Percentiles rank a stretch among this genome's conserved stretches.
These are phyloP conservation scores for Epinephelus awoara DNA, from an alignment of 2,797 vertebrate genomes.

Conservation along the genomic window DNA sequence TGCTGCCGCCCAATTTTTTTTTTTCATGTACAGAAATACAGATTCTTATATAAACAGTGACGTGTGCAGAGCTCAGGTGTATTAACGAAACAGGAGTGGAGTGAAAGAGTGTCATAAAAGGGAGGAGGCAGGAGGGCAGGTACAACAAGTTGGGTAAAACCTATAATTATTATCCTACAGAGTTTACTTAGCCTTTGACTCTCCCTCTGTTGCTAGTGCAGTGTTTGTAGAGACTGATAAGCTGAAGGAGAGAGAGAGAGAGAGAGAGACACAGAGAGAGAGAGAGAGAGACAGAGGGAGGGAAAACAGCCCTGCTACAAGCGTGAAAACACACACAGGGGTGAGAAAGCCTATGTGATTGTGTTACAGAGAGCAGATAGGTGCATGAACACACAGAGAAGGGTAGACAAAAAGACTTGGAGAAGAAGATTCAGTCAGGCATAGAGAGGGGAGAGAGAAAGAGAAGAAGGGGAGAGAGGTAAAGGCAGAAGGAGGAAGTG, in stretches of 20 bases:
- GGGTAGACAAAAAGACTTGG: neutral
- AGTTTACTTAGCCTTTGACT: conserved; percentile 52
- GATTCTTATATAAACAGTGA: neutral
- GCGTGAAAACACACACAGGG: conserved; percentile 45
- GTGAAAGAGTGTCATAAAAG: neutral
- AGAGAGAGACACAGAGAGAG: neutral
- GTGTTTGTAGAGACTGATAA: conserved; percentile 63
- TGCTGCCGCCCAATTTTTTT: too few relatives aligned
- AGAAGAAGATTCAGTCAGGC: neutral
- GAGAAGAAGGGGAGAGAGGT: neutral
- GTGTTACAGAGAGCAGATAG: conserved; percentile 28
- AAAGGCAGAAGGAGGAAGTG: neutral
- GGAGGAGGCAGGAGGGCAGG: conserved; percentile 39
- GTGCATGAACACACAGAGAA: conserved; percentile 14
- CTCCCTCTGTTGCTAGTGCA: neutral
- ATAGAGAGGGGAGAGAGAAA: neutral
- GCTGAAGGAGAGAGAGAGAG: conserved; percentile 26
- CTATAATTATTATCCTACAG: conserved; percentile 60
- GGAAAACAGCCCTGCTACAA: conserved; percentile 37
- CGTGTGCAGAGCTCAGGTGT: conserved; percentile 15
- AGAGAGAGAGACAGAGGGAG: conserved; percentile 11
- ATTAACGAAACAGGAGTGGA: neutral
- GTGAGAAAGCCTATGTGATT: conserved; percentile 40
- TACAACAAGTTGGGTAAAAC: conserved; percentile 47
- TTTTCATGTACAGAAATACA: neutral